phyloP scores from a whole-genome alignment of 2,888 invertebrate species.

The Cyrtodaria siliqua region DNA sequence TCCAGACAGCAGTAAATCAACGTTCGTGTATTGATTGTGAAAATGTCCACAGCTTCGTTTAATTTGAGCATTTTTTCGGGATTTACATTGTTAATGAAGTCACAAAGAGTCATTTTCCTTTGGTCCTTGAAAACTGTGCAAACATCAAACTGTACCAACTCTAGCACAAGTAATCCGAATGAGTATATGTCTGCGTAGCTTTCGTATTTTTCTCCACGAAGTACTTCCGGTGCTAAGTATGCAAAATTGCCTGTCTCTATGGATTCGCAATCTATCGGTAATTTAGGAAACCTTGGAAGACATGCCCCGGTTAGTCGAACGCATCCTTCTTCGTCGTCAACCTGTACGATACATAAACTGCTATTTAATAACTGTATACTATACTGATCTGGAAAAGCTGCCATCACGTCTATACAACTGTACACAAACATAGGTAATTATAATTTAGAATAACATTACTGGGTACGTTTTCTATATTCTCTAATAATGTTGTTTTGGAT shows the following conservation, averaged over 20 bases:
- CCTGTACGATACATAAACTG: conserved; percentile 33
- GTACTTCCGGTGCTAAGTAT: conserved; percentile 80
- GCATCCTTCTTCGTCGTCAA: conserved; percentile 55
- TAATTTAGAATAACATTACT: too few relatives aligned
- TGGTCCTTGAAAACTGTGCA: conserved; percentile 51
- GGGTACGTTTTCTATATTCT: too few relatives aligned
- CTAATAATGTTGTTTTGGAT: too few relatives aligned
- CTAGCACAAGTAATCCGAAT: conserved; percentile 62
- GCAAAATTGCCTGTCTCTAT: conserved; percentile 70
- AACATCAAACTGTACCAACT: conserved; percentile 40
- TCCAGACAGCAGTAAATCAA: conserved; percentile 48
- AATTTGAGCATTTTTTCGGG: conserved; percentile 69
- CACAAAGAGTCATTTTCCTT: conserved; percentile 61
- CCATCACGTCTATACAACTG: too few relatives aligned
- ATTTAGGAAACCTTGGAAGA: conserved; percentile 72
- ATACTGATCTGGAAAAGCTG: too few relatives aligned
- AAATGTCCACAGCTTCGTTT: conserved; percentile 29
- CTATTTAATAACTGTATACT: background rate
- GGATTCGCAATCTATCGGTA: conserved; percentile 63
- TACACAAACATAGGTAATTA: too few relatives aligned
- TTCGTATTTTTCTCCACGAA: conserved; percentile 75
- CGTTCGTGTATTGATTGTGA: conserved; percentile 43
- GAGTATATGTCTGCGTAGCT: conserved; percentile 78
- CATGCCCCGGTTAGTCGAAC: conserved; percentile 75
- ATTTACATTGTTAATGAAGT: conserved; percentile 66